These are phyloP conservation scores for Acleris sparsana DNA, from an alignment of 2,888 invertebrate species.

Conservation along the genomic window DNA sequence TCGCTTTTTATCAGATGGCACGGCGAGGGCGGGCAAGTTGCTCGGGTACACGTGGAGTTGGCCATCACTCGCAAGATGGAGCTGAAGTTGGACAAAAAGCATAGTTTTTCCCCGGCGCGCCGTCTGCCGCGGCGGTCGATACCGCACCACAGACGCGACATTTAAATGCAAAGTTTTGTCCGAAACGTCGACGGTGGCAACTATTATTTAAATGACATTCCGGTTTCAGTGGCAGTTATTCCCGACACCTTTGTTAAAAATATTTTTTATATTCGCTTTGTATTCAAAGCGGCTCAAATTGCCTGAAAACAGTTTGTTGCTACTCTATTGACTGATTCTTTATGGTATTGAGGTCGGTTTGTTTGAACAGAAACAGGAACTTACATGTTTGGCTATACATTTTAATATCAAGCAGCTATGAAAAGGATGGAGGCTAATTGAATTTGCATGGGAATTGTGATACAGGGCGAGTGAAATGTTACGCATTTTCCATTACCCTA, in stretches of 20 bases:
- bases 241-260: conserved; percentile 19
- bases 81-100: conserved; percentile 59
- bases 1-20: conserved; percentile 27
- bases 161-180: conserved; percentile 39
- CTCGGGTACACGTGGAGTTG: conserved; percentile 34
- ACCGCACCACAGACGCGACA: conserved; percentile 57
- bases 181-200: conserved; percentile 20
- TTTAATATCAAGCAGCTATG: conserved; percentile 41
- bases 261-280: conserved; percentile 3
- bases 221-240: conserved; percentile 13
- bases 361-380: too few relatives aligned
- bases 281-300: conserved; percentile 2
- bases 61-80: conserved; percentile 47
- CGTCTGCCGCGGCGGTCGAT: conserved; percentile 63
- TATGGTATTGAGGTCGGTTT: too few relatives aligned
- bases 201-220: conserved; percentile 30
- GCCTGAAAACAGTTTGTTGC: neutral
- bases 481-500: conserved; percentile 39
- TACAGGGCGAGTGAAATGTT: conserved; percentile 52
- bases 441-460: conserved; percentile 36
- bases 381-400: conserved; percentile 18
- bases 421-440: conserved; percentile 30
- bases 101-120: conserved; percentile 75
- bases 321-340: neutral
- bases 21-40: neutral